A percentile compares a stretch with the other conserved stretches of the same genome.
phyloP scores from a whole-genome alignment of 2,113 vertebrate species.

The Prionailurus bengalensis region DNA sequence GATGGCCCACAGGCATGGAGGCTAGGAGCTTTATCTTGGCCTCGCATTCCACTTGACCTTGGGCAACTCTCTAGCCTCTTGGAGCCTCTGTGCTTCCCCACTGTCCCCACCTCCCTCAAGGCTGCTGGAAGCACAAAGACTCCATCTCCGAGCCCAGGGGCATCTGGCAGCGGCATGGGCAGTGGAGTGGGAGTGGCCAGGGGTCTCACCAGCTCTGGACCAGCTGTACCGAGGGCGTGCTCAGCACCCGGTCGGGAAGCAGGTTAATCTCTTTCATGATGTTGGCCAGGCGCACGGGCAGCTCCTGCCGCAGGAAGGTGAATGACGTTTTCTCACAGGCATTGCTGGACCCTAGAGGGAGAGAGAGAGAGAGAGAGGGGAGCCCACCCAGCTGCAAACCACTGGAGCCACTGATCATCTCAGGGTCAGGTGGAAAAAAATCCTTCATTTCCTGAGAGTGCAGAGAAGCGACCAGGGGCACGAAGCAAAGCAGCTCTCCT shows the following conservation, averaged over 20 bases:
- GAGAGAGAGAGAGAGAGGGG: neutral
- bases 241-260: constrained; percentile 92
- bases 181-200: neutral
- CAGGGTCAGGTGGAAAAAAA: neutral
- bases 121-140: neutral
- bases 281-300: constrained; percentile 96
- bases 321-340: constrained; percentile 98
- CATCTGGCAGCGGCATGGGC: neutral
- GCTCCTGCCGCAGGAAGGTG: constrained; percentile 95
- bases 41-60: neutral
- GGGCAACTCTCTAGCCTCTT: neutral
- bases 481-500: neutral
- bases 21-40: neutral
- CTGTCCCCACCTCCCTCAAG: neutral
- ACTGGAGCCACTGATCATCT: neutral
- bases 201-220: constrained; percentile 95
- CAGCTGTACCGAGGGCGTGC: constrained; percentile 94
- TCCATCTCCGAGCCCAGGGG: neutral
- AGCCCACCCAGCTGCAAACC: neutral
- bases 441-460: neutral
- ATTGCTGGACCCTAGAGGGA: constrained; percentile 92
- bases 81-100: neutral
- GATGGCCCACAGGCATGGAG: neutral
- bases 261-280: constrained; percentile 99
- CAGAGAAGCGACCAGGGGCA: neutral